These are phyloP conservation scores for Hydrolagus colliei DNA, from an alignment of 2,797 vertebrate species.

Conservation along the genomic window DNA sequence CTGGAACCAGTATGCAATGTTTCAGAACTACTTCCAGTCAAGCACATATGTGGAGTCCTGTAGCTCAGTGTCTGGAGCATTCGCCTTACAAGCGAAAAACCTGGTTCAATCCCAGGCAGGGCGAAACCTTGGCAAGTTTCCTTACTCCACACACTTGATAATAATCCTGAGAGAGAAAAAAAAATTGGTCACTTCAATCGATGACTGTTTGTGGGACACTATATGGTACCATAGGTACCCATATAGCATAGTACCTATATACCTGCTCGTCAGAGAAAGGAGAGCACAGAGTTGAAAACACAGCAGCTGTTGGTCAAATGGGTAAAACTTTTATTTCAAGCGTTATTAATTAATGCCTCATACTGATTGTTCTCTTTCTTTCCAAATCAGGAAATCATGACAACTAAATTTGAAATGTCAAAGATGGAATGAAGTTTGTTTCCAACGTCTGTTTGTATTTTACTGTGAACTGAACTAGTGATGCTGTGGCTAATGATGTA, in stretches of 20 bases:
- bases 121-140: background rate
- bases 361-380: background rate
- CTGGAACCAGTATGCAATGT: background rate
- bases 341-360: background rate
- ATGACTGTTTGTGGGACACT: no score
- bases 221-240: no score
- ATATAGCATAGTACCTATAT: background rate
- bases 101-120: no score
- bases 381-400: slow-evolving; percentile 72
- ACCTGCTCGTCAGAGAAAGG: background rate
- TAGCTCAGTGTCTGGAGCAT: no score
- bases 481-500: background rate
- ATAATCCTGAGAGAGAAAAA: background rate
- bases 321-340: background rate
- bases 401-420: slow-evolving; percentile 79
- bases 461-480: background rate
- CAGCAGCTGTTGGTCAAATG: background rate
- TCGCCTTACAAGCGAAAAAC: no score
- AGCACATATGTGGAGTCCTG: no score
- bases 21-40: no score
- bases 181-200: background rate
- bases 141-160: background rate
- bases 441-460: background rate
- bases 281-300: no score
- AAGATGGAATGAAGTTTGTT: slow-evolving; percentile 67